A percentile compares a stretch with the other conserved stretches of the same genome.
phyloP scores from a whole-genome alignment of 2,888 invertebrate species.

The Pandemis heparana region DNA sequence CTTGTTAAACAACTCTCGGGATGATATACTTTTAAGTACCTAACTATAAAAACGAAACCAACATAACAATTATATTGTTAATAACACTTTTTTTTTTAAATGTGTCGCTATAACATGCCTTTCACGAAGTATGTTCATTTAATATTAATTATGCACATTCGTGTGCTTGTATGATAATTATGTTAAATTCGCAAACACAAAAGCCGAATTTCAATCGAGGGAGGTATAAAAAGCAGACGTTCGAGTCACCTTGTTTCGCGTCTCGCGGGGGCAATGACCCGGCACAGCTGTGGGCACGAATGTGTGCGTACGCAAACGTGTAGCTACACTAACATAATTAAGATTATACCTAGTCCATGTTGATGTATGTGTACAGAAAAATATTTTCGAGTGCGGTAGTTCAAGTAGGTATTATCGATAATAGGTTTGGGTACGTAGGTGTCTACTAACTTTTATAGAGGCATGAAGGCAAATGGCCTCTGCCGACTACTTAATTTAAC shows the following conservation, averaged over 20 bases:
- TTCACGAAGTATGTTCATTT: not conserved
- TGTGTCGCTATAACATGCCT: too few species aligned
- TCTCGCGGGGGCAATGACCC: conserved; percentile 72
- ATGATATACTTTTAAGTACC: not conserved
- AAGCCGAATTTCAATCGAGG: conserved; percentile 62
- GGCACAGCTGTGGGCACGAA: conserved; percentile 69
- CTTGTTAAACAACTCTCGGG: not conserved
- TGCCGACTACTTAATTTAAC: not conserved
- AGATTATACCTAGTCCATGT: conserved; percentile 42
- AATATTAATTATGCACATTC: conserved; percentile 27
- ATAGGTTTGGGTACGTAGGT: not conserved
- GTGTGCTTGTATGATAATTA: conserved; percentile 44
- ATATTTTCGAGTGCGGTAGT: conserved; percentile 33
- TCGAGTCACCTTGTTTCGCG: conserved; percentile 82
- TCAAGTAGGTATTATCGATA: conserved; percentile 22
- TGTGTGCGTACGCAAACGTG: conserved; percentile 37
- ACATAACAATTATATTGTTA: not conserved
- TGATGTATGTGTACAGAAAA: conserved; percentile 34
- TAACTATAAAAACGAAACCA: not conserved
- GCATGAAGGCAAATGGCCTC: not conserved
- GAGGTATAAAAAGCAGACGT: conserved; percentile 65
- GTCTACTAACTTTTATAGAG: not conserved
- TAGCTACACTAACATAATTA: conserved; percentile 65
- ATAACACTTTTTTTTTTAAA: not conserved
- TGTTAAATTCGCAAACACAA: conserved; percentile 52